phyloP scores from a whole-genome alignment of 2,797 vertebrate species.

The Mastacembelus armatus region DNA sequence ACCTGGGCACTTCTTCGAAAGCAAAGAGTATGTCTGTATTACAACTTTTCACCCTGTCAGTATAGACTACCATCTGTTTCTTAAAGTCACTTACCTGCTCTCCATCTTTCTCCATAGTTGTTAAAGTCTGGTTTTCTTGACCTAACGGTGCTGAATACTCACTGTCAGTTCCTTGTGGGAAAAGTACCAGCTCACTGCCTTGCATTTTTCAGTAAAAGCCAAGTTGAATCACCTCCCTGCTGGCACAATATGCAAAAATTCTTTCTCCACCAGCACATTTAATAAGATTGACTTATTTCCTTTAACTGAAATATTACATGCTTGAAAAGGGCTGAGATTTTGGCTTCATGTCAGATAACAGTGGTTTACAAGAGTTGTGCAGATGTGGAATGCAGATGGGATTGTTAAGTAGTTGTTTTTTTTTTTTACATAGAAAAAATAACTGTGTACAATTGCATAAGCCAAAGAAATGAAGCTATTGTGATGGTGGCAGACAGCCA shows the following conservation, averaged over 20 bases:
- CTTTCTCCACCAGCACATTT: conserved; percentile 36
- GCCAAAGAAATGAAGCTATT: conserved; percentile 51
- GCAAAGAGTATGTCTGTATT: background rate
- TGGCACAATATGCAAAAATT: conserved; percentile 30
- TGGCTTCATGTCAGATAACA: conserved; percentile 25
- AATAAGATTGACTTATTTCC: conserved; percentile 47
- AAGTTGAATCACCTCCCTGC: conserved; percentile 13
- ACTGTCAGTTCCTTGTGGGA: background rate
- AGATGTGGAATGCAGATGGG: conserved; percentile 10
- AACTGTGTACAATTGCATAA: conserved; percentile 24
- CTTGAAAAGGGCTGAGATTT: conserved; percentile 27
- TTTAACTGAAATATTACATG: conserved; percentile 42
- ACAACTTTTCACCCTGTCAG: conserved; percentile 10
- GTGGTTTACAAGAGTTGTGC: conserved; percentile 19
- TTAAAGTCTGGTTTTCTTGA: conserved; percentile 22
- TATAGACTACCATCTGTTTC: background rate
- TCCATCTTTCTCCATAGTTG: background rate
- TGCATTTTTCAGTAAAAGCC: conserved; percentile 21
- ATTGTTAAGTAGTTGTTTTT: conserved; percentile 22
- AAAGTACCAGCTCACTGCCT: conserved; percentile 9
- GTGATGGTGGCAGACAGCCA: conserved; percentile 37
- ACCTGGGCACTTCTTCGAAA: too few relatives aligned
- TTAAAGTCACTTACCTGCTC: conserved; percentile 8
- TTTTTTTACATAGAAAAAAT: conserved; percentile 6
- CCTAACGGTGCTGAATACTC: background rate